A percentile compares a stretch with the other conserved stretches of the same genome.
Conservation (phyloP, 1,140 invertebrate species). For the Macrosteles quadrilineatus region DNA sequence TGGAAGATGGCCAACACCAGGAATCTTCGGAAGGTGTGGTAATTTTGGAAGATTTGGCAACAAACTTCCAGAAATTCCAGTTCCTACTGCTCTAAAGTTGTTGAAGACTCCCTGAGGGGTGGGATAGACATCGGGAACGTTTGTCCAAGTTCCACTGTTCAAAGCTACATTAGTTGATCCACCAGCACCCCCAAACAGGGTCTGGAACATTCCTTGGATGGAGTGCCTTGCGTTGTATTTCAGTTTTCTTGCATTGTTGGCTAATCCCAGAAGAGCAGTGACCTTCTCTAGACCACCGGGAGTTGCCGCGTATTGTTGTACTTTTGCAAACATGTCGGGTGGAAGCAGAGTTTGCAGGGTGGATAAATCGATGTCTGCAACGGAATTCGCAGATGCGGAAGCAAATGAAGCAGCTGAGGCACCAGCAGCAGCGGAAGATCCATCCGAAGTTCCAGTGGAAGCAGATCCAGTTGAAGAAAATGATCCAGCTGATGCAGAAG, state of each 20-base stretch:
- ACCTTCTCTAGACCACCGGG: background rate
- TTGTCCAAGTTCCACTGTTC: constrained; percentile 10
- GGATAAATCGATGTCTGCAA: background rate
- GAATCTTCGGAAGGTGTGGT: constrained; percentile 30
- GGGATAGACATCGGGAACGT: constrained; percentile 17
- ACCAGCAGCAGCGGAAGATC: background rate
- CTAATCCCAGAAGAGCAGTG: background rate
- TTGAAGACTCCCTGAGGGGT: constrained; percentile 20
- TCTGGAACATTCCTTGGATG: background rate
- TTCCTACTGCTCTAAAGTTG: constrained; percentile 7
- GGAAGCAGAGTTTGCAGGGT: background rate
- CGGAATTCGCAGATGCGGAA: too few relatives aligned
- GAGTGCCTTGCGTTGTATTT: background rate
- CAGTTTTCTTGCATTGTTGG: constrained; percentile 3
- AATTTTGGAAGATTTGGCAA: constrained; percentile 30
- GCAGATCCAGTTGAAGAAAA: background rate
- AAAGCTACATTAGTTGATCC: background rate
- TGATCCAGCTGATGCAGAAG: background rate
- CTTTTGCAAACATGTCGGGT: background rate
- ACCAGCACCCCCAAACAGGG: constrained; percentile 18
- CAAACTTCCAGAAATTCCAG: background rate
- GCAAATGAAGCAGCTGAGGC: too few relatives aligned
- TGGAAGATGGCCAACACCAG: constrained; percentile 14
- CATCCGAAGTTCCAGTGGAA: background rate
- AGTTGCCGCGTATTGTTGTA: background rate